A percentile compares a stretch with the other conserved stretches of the same genome.
phyloP scores from a whole-genome alignment of 2,888 invertebrate genomes.

The Acanthacorydalis orientalis region DNA sequence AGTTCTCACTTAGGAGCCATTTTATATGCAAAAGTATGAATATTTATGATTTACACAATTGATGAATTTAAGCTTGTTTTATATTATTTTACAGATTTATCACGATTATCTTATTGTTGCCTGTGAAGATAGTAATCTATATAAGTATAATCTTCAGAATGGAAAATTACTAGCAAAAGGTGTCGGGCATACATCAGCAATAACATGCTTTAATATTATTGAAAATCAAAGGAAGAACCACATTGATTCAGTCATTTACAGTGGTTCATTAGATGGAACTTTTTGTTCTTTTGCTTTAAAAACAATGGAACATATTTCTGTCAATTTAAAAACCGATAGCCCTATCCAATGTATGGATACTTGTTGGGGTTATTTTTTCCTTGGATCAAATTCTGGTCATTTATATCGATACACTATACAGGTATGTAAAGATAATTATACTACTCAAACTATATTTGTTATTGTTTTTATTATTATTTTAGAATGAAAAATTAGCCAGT shows the following conservation, averaged over 20 bases:
- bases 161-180: constrained; percentile 36
- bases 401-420: constrained; percentile 50
- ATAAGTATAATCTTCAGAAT: constrained; percentile 35
- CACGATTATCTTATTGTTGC: constrained; percentile 42
- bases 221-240: constrained; percentile 21
- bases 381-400: constrained; percentile 56
- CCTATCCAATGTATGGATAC: constrained; percentile 60
- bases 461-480: constrained; percentile 14
- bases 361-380: constrained; percentile 52
- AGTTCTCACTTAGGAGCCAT: constrained; percentile 13
- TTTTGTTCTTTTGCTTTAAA: constrained; percentile 40
- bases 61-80: background rate
- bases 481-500: constrained; percentile 37
- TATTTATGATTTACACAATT: background rate
- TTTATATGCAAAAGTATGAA: constrained; percentile 15
- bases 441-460: too few species aligned
- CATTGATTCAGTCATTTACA: constrained; percentile 35
- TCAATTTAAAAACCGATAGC: constrained; percentile 35
- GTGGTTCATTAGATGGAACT: constrained; percentile 43
- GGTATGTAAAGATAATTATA: constrained; percentile 25
- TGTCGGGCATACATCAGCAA: constrained; percentile 37
- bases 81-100: constrained; percentile 31
- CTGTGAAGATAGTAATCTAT: constrained; percentile 44
- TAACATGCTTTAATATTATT: constrained; percentile 41
- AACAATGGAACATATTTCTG: constrained; percentile 35